Evolutionary conservation across 1,140 invertebrate genomes (phyloP).

Genomic region (Aphelinus atriplicis): DNA sequence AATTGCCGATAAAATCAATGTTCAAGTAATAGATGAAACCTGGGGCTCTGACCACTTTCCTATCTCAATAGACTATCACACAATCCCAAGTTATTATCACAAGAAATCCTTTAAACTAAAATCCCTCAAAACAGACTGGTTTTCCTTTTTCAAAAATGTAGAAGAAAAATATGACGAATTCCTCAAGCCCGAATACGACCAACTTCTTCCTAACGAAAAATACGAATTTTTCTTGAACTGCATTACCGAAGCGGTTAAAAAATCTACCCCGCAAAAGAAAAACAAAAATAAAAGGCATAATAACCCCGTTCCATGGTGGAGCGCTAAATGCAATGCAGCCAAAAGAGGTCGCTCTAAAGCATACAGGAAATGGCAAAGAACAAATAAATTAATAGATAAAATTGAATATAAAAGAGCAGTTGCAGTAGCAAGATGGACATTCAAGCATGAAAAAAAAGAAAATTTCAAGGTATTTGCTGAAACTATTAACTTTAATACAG

Average conservation of each 20-base stretch:
- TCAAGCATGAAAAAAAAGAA: slow-evolving; percentile 6
- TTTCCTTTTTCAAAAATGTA: too few relatives aligned
- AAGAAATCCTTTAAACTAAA: too few relatives aligned
- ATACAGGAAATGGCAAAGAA: neutral
- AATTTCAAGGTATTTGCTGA: neutral
- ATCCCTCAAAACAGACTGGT: too few relatives aligned
- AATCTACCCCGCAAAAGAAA: neutral
- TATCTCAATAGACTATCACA: too few relatives aligned
- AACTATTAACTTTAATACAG: neutral
- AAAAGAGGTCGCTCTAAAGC: neutral
- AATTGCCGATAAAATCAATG: too few relatives aligned
- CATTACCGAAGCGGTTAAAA: neutral
- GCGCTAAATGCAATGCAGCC: neutral
- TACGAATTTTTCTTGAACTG: neutral
- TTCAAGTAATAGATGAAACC: too few relatives aligned
- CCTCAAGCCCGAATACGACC: neutral
- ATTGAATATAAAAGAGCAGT: neutral
- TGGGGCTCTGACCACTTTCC: too few relatives aligned
- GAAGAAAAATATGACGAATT: neutral
- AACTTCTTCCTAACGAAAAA: neutral
- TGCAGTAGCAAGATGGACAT: neutral
- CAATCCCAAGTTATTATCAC: too few relatives aligned
- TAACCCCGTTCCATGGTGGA: neutral
- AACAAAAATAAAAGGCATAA: neutral
- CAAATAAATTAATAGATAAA: neutral